Percentiles rank a stretch among this genome's conserved stretches.
phyloP scores from a whole-genome alignment of 2,797 vertebrate genomes.

The Lutjanus argentimaculatus region DNA sequence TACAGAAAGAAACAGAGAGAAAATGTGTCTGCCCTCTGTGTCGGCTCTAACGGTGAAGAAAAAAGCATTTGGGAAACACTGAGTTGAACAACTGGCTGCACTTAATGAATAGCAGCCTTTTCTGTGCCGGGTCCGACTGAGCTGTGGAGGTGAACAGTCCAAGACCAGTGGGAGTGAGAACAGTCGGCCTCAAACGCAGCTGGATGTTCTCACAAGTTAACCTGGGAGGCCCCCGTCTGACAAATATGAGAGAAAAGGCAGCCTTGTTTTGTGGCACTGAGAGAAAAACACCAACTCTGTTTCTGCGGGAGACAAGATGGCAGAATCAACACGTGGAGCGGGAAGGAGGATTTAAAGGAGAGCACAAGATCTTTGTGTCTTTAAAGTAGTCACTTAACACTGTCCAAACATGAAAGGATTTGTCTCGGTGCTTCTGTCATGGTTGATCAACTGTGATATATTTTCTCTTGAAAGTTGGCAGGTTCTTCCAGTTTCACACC shows the following conservation, averaged over 20 bases:
- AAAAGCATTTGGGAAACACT: constrained; percentile 31
- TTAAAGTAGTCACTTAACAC: constrained; percentile 5
- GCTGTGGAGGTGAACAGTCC: constrained; percentile 71
- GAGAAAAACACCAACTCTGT: constrained; percentile 34
- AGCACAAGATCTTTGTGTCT: not conserved
- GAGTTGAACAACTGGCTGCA: constrained; percentile 27
- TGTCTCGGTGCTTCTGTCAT: not conserved
- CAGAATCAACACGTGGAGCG: constrained; percentile 30
- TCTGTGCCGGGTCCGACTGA: constrained; percentile 44
- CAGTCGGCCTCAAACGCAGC: constrained; percentile 65
- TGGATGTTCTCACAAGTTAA: constrained; percentile 67
- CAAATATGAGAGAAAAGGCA: constrained; percentile 4
- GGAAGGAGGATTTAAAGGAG: constrained; percentile 4
- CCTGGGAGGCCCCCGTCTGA: constrained; percentile 31
- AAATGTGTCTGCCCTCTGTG: constrained; percentile 15
- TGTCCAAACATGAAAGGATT: not conserved
- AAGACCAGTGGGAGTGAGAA: constrained; percentile 71
- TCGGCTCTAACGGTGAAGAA: not conserved
- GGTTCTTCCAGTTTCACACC: not conserved
- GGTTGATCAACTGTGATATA: not conserved
- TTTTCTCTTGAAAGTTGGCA: not conserved
- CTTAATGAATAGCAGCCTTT: constrained; percentile 58
- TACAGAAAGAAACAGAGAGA: constrained; percentile 13
- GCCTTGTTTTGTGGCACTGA: constrained; percentile 38
- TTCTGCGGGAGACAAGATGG: not conserved